Base-by-base conservation (phyloP, 2,888 invertebrate genomes). In the Ceriagrion tenellum region DNA sequence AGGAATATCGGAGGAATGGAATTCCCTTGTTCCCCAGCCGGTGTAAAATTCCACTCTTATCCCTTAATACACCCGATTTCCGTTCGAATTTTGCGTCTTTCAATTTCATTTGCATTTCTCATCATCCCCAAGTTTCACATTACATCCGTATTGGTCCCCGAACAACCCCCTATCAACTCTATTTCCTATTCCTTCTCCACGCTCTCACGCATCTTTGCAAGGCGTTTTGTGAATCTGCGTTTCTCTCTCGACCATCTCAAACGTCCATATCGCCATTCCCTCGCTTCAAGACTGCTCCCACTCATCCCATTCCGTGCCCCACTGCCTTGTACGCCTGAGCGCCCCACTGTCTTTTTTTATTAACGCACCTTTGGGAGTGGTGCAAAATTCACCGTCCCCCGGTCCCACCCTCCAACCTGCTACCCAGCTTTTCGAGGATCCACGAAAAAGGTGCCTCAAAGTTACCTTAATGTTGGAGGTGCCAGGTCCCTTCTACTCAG, bases 291-390 rank as follows among this genome's bases (percentile, higher is more conserved):
- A 35, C 90, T 30, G 30, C 90, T 89, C n/a, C 89, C 56, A n/a
- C 90, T 55, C 55, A 30, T 3, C 55, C 13, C 55, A 16, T 55
- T 8, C 18, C n/a, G 10, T 8, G 47, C 47, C 26, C 10, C 8
- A 26, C 26, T 89, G 20, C 55, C 89, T 55, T 16, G 47, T 89
- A 55, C 16, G 35, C 81, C 55, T 35, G 89, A 55, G n/a, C 69
- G 47, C 18, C 18, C 55, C 8, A 12, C 40, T 40, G 16, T 30
- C 20, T 91, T 13, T 59, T 1, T 91, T 93, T 89, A 47, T 93
- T 26, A n/a, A 74, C 93, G 55, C 74, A 47, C 93, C 93, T 63
- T 47, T 6, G 69, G 93, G 93, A 93, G 93, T 69, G 40, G n/a
- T 93, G 81, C 16, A 63, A 47, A 74, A 40, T n/a, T 93, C 81